Percentiles rank a stretch among this genome's conserved stretches.
These are phyloP conservation scores for Colius striatus DNA, from an alignment of 2,113 vertebrate genomes.

Conservation along the genomic window DNA sequence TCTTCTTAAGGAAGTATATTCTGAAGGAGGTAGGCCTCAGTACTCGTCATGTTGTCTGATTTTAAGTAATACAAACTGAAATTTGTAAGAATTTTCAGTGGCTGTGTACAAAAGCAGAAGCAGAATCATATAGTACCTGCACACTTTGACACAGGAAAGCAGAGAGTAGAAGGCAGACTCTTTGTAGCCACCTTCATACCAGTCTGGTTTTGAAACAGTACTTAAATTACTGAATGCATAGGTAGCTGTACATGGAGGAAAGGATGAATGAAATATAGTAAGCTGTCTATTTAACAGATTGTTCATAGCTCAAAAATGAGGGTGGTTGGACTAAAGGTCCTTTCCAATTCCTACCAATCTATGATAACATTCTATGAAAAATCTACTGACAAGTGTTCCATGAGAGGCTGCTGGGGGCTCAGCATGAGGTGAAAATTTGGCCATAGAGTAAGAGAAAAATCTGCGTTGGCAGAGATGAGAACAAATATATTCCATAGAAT, in stretches of 20 bases:
- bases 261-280: neutral
- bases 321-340: no score
- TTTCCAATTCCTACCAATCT: no score
- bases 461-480: neutral
- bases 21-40: neutral
- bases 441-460: neutral
- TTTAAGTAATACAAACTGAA: neutral
- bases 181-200: neutral
- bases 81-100: neutral
- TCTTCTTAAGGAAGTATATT: neutral
- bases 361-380: neutral
- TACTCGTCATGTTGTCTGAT: neutral
- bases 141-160: neutral
- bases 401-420: neutral
- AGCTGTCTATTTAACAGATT: neutral
- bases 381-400: neutral
- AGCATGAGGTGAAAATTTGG: neutral
- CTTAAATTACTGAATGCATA: neutral
- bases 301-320: neutral
- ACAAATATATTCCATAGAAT: neutral
- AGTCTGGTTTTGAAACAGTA: neutral
- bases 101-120: neutral
- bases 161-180: neutral
- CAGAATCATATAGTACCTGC: neutral
- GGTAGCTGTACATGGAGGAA: rapidly evolving